Base-by-base conservation (phyloP, 2,797 vertebrate genomes). In the Amblyopsis hoosieri region DNA sequence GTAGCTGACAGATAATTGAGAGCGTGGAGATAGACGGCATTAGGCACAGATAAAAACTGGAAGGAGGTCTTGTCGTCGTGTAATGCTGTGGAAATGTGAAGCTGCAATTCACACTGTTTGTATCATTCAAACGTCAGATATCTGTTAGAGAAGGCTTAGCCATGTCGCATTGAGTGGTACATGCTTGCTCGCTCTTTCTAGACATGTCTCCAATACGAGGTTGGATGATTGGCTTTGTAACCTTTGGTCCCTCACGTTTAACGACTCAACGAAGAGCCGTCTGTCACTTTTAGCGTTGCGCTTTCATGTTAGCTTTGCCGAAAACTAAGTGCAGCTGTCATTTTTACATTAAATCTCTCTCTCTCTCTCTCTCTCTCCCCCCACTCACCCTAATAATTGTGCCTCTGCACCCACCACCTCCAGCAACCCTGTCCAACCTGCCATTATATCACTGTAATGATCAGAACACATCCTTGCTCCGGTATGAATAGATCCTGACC, bases 1-100 rank as follows among this genome's bases (percentile, higher is more conserved):
- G 59, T 4, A 52, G 64, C 77, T 87, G 84, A 85, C 90, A 83
- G 89, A 82, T 88, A 86, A 86, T 86, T 91, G 81, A 85, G 68
- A 80, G 76, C 82, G 59, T 66, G 71, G 68, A 76, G 77, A 73
- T 76, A 78, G 60, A 85, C 85, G 85, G 85, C 83, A 79, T 80
- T 78, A 84, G 73, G 72, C 72, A 69, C 7, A 62, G 81, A 87
- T 78, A 85, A 81, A 87, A 19, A 85, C 68, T 62, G 59, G 69
- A 72, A 6, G 14, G 72, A 75, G 71, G 74, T 69, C 71, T 82
- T 85, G 86, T 87, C 84, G 84, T 84, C 82, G 63, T 61, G 78
- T 64, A 80, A 79, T 45, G 13, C 72, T 78, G 52, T 48, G 72
- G 72, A 70, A 79, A 83, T 76, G 17, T 60, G 71, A 45, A 47